Conservation (phyloP, 2,888 invertebrate genomes). For the Eumacrocentrus americanus region DNA sequence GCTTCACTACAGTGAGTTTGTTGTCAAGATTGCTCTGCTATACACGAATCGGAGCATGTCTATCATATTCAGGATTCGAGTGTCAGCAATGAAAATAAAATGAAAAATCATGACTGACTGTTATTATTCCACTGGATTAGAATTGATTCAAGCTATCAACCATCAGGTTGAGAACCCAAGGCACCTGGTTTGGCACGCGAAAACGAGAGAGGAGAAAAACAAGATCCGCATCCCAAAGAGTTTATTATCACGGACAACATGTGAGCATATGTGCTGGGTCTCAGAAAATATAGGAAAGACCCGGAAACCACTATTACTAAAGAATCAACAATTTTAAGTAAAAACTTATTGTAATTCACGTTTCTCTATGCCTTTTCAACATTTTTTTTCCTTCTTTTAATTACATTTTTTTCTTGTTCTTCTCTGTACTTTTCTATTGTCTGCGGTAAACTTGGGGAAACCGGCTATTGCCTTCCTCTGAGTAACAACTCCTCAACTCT, state of each 20-base stretch:
- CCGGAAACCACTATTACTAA: no score
- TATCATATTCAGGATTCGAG: background rate
- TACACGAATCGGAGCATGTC: no score
- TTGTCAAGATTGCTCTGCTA: no score
- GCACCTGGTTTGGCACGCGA: slow-evolving; percentile 22
- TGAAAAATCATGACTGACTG: background rate
- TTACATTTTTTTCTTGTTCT: background rate
- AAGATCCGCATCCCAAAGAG: slow-evolving; percentile 15
- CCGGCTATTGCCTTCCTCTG: background rate
- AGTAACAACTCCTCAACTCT: no score
- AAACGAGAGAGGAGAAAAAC: slow-evolving; percentile 28
- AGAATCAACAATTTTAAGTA: no score
- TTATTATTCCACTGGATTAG: no score
- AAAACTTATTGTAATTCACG: no score
- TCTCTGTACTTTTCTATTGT: background rate
- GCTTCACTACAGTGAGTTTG: no score
- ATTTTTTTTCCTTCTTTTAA: background rate
- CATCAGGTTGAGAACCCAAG: slow-evolving; percentile 27
- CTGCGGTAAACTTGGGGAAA: background rate
- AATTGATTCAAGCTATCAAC: background rate
- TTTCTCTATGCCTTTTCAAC: background rate
- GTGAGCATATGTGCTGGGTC: no score
- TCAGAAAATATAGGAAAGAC: no score
- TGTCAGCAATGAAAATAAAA: background rate
- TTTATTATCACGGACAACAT: background rate